phyloP scores from a whole-genome alignment of 2,888 invertebrate genomes.

The Parnassius orleans region DNA sequence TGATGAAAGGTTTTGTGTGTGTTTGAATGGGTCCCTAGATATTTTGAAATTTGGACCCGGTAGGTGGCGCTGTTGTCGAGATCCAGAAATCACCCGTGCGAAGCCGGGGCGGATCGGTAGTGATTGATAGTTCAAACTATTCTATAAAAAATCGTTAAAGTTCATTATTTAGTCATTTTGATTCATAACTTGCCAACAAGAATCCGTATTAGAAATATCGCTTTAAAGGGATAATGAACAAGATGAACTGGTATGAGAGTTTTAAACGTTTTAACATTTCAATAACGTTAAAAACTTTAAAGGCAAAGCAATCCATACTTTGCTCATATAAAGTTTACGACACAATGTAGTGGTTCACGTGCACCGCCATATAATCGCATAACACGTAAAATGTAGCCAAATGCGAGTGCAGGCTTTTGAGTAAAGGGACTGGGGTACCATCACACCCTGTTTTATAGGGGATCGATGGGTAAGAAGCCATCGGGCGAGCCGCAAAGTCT shows the following conservation, averaged over 20 bases:
- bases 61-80: too few species aligned
- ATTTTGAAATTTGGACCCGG: too few species aligned
- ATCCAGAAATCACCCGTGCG: too few species aligned
- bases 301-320: conserved; percentile 21
- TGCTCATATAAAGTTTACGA: conserved; percentile 21
- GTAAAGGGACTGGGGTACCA: conserved; percentile 41
- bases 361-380: conserved; percentile 17
- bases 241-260: background rate
- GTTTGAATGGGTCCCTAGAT: too few species aligned
- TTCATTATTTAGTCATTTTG: too few species aligned
- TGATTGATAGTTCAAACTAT: too few species aligned
- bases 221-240: background rate
- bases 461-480: conserved; percentile 52
- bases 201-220: background rate
- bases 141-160: too few species aligned
- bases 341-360: conserved; percentile 14
- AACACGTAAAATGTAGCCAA: conserved; percentile 28
- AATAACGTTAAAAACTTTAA: conserved; percentile 25
- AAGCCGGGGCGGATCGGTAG: too few species aligned
- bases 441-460: conserved; percentile 57
- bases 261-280: conserved; percentile 19
- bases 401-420: conserved; percentile 30
- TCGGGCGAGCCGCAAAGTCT: conserved; percentile 63
- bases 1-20: too few species aligned
- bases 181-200: background rate